Base-by-base conservation (phyloP, 2,888 invertebrate species). In the Suillia variegata region DNA sequence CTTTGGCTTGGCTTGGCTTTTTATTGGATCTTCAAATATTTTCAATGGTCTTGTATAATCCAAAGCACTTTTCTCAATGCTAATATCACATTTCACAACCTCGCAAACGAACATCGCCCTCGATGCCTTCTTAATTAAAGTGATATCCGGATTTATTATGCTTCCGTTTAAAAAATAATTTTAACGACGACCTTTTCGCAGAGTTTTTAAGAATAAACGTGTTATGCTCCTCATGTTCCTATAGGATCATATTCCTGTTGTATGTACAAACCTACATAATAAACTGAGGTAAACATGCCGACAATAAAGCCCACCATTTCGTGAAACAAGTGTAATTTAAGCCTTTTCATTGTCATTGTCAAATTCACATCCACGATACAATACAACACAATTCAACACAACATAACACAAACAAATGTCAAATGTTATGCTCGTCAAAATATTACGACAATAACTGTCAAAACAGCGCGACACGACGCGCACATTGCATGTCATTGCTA, bases 401-500 rank as follows among this genome's bases (percentile, higher is more conserved):
- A n/a, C n/a, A n/a, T n/a, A n/a, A n/a, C n/a, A n/a, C n/a, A n/a
- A n/a, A n/a, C n/a, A n/a, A n/a, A n/a, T n/a, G 6, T n/a, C 12
- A n/a, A 38, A 38, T 38, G 38, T 38, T 45, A 26, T 47, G 33
- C 24, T 53, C 50, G 53, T 56, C 66, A 62, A 65, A 69, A 68
- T 64, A 70, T 75, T 73, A 73, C 69, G 75, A 74, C 73, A 74
- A 69, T 67, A 62, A 60, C 67, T 74, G 74, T 75, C 74, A 74
- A 73, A 74, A 74, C 71, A 74, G 55, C 61, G 20, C 51, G 17
- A 49, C 47, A 47, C n/a, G n/a, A n/a, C n/a, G 18, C 15, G 10
- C 10, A 8, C 26, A 6, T 20, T 66, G 65, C 62, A 63, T 65
- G 67, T 69, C 72, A 69, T 68, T 74, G 70, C 68, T 64, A 63